phyloP scores from a whole-genome alignment of 2,888 invertebrate species.

The Cremastinae sp. region DNA sequence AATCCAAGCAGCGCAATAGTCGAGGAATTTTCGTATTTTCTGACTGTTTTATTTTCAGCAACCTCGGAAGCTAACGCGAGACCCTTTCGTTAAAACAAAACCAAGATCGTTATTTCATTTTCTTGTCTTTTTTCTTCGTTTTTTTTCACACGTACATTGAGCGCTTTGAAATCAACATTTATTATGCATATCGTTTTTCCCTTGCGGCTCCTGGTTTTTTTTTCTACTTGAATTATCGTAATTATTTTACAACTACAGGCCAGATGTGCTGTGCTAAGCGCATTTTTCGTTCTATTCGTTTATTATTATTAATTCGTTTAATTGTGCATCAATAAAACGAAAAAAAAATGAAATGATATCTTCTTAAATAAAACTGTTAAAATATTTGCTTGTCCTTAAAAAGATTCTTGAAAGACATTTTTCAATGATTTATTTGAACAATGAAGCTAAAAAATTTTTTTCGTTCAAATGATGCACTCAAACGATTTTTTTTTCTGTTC shows the following conservation, averaged over 20 bases:
- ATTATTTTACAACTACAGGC: conserved; percentile 74
- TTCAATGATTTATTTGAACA: too few species aligned
- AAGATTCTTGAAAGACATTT: too few species aligned
- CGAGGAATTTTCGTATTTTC: background rate
- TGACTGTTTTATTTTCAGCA: too few species aligned
- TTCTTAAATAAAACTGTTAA: too few species aligned
- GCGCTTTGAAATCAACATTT: conserved; percentile 56
- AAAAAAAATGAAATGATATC: too few species aligned
- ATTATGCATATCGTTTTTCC: conserved; percentile 66
- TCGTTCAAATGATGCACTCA: conserved; percentile 29
- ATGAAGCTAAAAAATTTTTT: conserved; percentile 49
- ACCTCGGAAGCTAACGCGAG: conserved; percentile 67
- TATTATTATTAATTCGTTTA: conserved; percentile 47
- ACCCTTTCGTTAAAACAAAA: conserved; percentile 71
- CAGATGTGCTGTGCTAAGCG: conserved; percentile 74
- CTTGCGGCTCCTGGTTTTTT: conserved; percentile 37
- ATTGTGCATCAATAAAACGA: conserved; percentile 49
- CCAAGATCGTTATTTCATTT: conserved; percentile 33
- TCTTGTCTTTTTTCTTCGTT: conserved; percentile 3
- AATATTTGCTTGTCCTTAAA: too few species aligned
- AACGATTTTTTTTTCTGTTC: too few species aligned
- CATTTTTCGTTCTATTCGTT: conserved; percentile 26
- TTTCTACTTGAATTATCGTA: conserved; percentile 64
- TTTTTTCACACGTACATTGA: conserved; percentile 21
- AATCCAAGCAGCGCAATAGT: conserved; percentile 31